Base-by-base conservation (phyloP, 2,888 invertebrate genomes). In the Calliscelio sp. region DNA sequence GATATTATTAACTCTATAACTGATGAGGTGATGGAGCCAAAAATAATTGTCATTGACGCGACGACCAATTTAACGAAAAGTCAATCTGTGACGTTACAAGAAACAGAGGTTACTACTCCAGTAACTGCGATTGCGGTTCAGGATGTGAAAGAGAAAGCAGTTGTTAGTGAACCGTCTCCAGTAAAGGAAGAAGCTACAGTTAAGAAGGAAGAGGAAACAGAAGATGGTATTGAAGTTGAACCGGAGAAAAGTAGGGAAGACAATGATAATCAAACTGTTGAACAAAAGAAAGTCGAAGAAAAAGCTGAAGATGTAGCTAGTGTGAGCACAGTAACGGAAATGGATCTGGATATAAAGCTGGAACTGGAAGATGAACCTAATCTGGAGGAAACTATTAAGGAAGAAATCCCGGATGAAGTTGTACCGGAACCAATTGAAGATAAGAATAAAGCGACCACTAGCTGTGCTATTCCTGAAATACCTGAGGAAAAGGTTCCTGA, bases 1-100 rank as follows among this genome's bases (percentile, higher is more conserved):
- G 94, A 94, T 86, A 94, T 94, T 79, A 94, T 94, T 68, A 94
- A 92, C 4, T 91, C 93, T 0, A 90, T 91, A 14, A 88, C 91
- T 6, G 88, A 89, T 22, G 91, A 92, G 65, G 87, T 88, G 0
- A 86, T 86, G 3, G 90, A 91, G 59, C 87, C 88, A 1, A 92
- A 90, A 87, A 85, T 88, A 38, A 85, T 88, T 6, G 81, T 84
- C 0, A 14, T 82, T 0, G 88, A 89, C 28, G 78, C 88, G 25
- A 20, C 49, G 14, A 24, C 49, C 10, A 6, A 11, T 3, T 5
- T 46, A n/a, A 38, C 59, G 7, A 41, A 53, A 20, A 28, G 11
- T 25, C 16, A n/a, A n/a, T 24, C 20, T 0, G 53, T 38, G 3
- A 10, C 22, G 3, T 8, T 11, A 7, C 20, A 51, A 28, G 28